Conservation (phyloP, 1,140 invertebrate species). For the Centruroides sculpturatus region DNA sequence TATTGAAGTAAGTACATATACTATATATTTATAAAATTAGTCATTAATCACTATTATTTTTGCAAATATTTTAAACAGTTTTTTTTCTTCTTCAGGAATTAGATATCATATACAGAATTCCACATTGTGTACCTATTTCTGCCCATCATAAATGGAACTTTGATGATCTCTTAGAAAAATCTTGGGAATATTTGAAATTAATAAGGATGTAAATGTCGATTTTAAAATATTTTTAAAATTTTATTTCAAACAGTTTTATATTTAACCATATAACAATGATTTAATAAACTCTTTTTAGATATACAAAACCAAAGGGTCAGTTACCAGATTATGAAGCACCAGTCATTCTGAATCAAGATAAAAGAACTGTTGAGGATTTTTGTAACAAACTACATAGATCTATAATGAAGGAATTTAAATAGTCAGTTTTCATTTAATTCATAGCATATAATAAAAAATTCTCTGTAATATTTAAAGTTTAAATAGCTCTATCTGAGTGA, state of each 20-base stretch:
- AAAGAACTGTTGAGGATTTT: slow-evolving; percentile 86
- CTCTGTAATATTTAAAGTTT: background rate
- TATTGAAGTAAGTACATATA: slow-evolving; percentile 32
- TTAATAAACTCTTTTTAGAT: slow-evolving; percentile 39
- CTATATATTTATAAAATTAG: too few relatives aligned
- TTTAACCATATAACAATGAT: too few relatives aligned
- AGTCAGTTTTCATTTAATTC: slow-evolving; percentile 47
- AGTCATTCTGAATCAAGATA: slow-evolving; percentile 81
- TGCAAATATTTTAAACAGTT: too few relatives aligned
- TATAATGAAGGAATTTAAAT: slow-evolving; percentile 98
- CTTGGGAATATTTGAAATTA: slow-evolving; percentile 96
- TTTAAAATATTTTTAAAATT: too few relatives aligned
- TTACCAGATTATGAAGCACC: slow-evolving; percentile 94
- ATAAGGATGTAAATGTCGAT: slow-evolving; percentile 66
- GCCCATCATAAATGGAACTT: slow-evolving; percentile 99
- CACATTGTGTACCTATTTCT: slow-evolving; percentile 97
- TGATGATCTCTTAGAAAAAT: slow-evolving; percentile 95
- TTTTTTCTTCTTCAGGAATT: slow-evolving; percentile 58
- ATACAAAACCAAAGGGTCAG: slow-evolving; percentile 98
- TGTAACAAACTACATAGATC: slow-evolving; percentile 96
- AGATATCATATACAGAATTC: slow-evolving; percentile 98
- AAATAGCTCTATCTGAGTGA: background rate
- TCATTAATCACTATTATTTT: too few relatives aligned
- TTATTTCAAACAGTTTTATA: too few relatives aligned
- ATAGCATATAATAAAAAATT: background rate